Conservation (phyloP, 37 sponge, comb jelly and placozoan genomes). For the Lycopodina hypogea region DNA sequence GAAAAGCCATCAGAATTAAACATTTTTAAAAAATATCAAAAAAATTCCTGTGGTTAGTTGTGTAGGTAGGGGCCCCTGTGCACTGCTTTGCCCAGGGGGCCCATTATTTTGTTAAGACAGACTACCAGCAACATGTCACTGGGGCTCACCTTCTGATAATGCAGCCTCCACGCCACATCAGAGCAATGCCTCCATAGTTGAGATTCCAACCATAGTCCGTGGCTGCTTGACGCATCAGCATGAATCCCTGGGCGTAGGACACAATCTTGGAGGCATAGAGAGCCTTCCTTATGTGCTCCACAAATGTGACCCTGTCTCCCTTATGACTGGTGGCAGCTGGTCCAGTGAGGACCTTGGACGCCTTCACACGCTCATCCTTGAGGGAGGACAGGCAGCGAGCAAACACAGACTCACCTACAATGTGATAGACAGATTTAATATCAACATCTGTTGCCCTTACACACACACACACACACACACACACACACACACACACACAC, state of each 20-base stretch:
- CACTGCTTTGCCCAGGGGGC: too few relatives aligned
- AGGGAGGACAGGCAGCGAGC: conserved; percentile 92
- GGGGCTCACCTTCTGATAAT: conserved; percentile 89
- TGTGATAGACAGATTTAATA: background rate
- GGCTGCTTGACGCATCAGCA: conserved; percentile 93
- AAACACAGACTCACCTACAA: conserved; percentile 90
- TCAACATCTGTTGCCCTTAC: too few relatives aligned
- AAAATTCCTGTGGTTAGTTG: too few relatives aligned
- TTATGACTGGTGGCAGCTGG: conserved; percentile 40
- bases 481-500: too few relatives aligned
- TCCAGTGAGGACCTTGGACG: conserved; percentile 75
- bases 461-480: too few relatives aligned
- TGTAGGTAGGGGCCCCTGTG: too few relatives aligned
- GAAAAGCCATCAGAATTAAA: too few relatives aligned
- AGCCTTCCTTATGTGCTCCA: conserved; percentile 88
- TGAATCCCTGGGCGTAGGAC: conserved; percentile 98
- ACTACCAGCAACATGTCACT: too few relatives aligned
- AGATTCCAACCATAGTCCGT: conserved; percentile 83
- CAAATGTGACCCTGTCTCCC: conserved; percentile 74
- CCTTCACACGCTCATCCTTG: conserved; percentile 84
- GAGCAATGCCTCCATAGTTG: conserved; percentile 96
- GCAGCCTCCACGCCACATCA: conserved; percentile 99
- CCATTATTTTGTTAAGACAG: too few relatives aligned
- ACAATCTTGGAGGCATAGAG: conserved; percentile 97
- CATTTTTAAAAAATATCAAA: too few relatives aligned